phyloP scores from a whole-genome alignment of 2,888 invertebrate genomes.

The Andrena bicolor region DNA sequence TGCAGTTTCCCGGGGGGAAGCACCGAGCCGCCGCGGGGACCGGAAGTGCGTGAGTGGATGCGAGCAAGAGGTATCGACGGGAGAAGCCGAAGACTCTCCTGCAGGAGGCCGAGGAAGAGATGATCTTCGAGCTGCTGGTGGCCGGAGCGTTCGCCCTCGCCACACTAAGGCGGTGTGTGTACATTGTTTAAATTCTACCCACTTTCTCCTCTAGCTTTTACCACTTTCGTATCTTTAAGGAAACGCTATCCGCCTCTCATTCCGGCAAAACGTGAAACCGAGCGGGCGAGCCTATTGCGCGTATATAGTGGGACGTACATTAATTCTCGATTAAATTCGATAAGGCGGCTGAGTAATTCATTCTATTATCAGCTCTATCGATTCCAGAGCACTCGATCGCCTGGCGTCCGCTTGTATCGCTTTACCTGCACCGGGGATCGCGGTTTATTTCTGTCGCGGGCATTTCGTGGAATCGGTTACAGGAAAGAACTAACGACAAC shows the following conservation, averaged over 20 bases:
- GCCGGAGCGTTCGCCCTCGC: slow-evolving; percentile 84
- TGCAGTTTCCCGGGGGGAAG: slow-evolving; percentile 12
- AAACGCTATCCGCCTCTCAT: background rate
- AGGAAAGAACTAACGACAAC: slow-evolving; percentile 58
- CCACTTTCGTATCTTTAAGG: slow-evolving; percentile 16
- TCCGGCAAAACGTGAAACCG: background rate
- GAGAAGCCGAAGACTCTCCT: slow-evolving; percentile 78
- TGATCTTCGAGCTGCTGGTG: slow-evolving; percentile 84
- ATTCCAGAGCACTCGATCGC: background rate
- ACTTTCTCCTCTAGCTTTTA: slow-evolving; percentile 64
- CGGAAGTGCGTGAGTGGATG: slow-evolving; percentile 78
- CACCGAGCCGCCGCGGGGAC: slow-evolving; percentile 52
- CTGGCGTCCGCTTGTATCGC: slow-evolving; percentile 35
- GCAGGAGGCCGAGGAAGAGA: slow-evolving; percentile 82
- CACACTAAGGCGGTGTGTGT: slow-evolving; percentile 85
- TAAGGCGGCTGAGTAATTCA: background rate
- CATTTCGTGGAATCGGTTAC: slow-evolving; percentile 58
- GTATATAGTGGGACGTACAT: background rate
- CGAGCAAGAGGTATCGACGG: slow-evolving; percentile 74
- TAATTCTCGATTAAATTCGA: slow-evolving; percentile 2
- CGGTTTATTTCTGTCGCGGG: slow-evolving; percentile 34
- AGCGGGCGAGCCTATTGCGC: background rate
- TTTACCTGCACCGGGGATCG: slow-evolving; percentile 19
- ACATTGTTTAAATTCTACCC: slow-evolving; percentile 82
- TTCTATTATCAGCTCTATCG: background rate